A percentile compares a stretch with the other conserved stretches of the same genome.
Conservation (phyloP, 2,888 invertebrate species). For the Ptilodon capucinus region DNA sequence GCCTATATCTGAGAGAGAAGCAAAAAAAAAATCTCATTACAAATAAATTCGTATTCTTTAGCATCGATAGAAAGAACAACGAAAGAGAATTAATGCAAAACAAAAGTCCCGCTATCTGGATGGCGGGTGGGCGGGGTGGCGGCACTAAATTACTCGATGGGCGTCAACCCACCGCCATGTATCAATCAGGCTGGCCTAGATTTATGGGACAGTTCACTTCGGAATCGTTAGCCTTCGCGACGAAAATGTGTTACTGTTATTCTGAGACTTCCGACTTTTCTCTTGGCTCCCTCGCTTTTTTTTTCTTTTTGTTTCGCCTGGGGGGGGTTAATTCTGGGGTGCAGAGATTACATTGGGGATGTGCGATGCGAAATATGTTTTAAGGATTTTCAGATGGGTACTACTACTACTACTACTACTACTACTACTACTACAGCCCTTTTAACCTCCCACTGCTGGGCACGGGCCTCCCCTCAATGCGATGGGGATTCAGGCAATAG, state of each 20-base stretch:
- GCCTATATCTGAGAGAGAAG: slow-evolving; percentile 21
- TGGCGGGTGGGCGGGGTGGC: slow-evolving; percentile 83
- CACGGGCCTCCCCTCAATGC: too few species aligned
- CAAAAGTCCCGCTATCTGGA: slow-evolving; percentile 80
- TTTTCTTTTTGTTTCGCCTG: slow-evolving; percentile 36
- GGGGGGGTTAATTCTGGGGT: slow-evolving; percentile 17
- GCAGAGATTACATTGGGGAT: slow-evolving; percentile 15
- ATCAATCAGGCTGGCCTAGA: slow-evolving; percentile 77
- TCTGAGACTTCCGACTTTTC: slow-evolving; percentile 60
- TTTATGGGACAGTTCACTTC: slow-evolving; percentile 81
- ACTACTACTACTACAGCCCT: too few species aligned
- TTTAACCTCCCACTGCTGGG: too few species aligned
- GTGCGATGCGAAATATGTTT: slow-evolving; percentile 2
- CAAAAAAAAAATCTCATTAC: slow-evolving; percentile 32
- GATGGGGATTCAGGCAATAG: too few species aligned
- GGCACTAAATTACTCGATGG: slow-evolving; percentile 86
- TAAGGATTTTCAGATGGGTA: neutral
- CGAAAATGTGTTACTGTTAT: slow-evolving; percentile 79
- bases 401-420: too few species aligned
- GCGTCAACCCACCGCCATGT: slow-evolving; percentile 84
- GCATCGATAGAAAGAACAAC: slow-evolving; percentile 45
- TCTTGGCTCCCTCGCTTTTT: slow-evolving; percentile 40
- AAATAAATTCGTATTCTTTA: slow-evolving; percentile 42
- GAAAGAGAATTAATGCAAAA: slow-evolving; percentile 81
- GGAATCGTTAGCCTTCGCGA: slow-evolving; percentile 80